These are phyloP conservation scores for Holcopasites calliopsidis DNA, from an alignment of 1,140 invertebrate species.

Conservation along the genomic window DNA sequence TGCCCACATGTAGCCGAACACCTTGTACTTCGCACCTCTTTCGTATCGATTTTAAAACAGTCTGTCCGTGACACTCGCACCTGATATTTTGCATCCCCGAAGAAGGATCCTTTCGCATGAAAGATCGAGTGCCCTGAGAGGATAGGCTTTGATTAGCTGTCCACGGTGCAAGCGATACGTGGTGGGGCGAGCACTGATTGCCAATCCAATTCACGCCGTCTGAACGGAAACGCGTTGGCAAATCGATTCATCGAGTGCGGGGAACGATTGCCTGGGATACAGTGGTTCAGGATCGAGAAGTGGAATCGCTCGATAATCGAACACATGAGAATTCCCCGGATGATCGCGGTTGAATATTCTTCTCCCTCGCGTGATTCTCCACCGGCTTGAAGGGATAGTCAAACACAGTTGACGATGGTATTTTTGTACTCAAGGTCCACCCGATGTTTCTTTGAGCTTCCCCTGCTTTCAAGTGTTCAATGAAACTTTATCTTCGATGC, in stretches of 20 bases:
- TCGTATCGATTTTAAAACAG: too few relatives aligned
- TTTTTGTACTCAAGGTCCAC: conserved; percentile 14
- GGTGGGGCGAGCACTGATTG: conserved; percentile 46
- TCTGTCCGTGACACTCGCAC: conserved; percentile 20
- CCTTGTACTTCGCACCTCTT: too few relatives aligned
- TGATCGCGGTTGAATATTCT: too few relatives aligned
- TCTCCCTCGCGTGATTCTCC: too few relatives aligned
- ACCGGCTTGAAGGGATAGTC: too few relatives aligned
- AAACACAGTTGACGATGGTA: too few relatives aligned
- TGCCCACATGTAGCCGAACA: too few relatives aligned
- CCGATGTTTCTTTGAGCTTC: not conserved
- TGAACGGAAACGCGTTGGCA: conserved; percentile 48
- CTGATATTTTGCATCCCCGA: conserved; percentile 44
- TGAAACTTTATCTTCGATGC: not conserved
- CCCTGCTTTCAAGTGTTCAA: not conserved
- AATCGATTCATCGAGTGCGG: conserved; percentile 51
- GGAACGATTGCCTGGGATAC: conserved; percentile 30
- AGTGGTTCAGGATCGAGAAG: not conserved
- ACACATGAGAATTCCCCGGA: not conserved
- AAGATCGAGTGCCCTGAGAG: conserved; percentile 36
- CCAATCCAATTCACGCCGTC: conserved; percentile 49
- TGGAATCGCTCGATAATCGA: not conserved
- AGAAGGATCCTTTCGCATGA: conserved; percentile 34
- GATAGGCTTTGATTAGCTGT: conserved; percentile 33
- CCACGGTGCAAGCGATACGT: conserved; percentile 32